Percentiles rank a stretch among this genome's conserved stretches.
Evolutionary conservation across 2,888 invertebrate genomes (phyloP).

Genomic region (Laothoe populi): DNA sequence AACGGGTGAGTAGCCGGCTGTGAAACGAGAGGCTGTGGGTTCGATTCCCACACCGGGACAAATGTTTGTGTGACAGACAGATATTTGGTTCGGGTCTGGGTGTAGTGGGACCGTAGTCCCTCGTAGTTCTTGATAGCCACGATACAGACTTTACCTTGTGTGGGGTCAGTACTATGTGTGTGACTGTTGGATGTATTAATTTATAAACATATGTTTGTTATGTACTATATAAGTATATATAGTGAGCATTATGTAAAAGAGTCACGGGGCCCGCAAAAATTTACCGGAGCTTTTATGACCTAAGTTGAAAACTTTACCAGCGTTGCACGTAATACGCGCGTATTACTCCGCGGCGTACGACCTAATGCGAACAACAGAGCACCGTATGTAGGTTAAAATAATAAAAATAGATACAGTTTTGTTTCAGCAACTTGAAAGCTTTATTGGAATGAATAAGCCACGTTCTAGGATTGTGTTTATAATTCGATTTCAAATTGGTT

Average conservation of each 20-base stretch:
- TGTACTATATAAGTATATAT: neutral
- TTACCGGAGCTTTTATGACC: neutral
- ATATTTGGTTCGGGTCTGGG: no score
- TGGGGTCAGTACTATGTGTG: no score
- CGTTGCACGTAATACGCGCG: neutral
- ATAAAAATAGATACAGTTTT: neutral
- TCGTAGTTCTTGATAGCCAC: no score
- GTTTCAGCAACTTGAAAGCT: neutral
- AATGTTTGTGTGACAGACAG: no score
- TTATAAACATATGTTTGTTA: no score
- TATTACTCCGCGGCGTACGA: neutral
- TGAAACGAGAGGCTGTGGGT: no score
- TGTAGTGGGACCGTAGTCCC: no score
- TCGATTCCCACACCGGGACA: no score
- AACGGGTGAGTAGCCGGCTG: no score
- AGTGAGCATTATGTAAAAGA: neutral
- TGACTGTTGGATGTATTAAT: no score
- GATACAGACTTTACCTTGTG: no score
- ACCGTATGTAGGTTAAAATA: slow-evolving; percentile 3
- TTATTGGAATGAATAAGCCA: neutral
- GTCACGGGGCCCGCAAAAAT: neutral
- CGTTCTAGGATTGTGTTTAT: neutral
- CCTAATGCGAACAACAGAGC: neutral
- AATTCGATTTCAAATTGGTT: neutral
- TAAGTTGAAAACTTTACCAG: neutral